Base-by-base conservation (phyloP, 1,140 invertebrate species). In the Drosophila mauritiana region DNA sequence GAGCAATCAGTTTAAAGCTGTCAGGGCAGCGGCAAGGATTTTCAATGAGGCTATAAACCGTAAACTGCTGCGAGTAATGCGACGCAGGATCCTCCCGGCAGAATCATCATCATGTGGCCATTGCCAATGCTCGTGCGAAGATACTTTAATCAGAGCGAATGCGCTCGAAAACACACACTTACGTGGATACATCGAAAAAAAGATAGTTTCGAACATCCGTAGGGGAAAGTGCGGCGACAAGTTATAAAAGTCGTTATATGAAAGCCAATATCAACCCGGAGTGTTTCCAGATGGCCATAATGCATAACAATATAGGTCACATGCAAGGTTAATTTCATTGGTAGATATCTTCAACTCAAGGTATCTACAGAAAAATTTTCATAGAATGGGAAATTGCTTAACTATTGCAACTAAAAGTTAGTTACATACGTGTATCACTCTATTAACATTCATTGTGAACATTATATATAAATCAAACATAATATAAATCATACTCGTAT, bases 1-100 rank as follows among this genome's bases (percentile, higher is more conserved):
- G 67, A 72, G 83, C 82, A 83, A 83, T 88, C 84, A 84, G 84
- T 89, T 88, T 88, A 88, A 88, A 88, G 83, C 80, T 88, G 84
- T 89, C 83, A 78, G 55, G 75, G 65, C 58, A 78, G 59, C 57
- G 40, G 56, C 53, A 57, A 65, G 67, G 73, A 88, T 83, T 79
- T 78, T 79, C 83, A 76, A 82, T 82, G 76, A 54, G 69, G 63
- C 63, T 45, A 80, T 89, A 89, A 89, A 83, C 67, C 62, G 61
- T 64, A 76, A 83, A 84, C 63, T 73, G 79, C 82, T 63, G 46
- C 49, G 45, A 64, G 51, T 79, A 70, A 80, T 75, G 72, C 43
- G 53, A 54, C 59, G 62, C 58, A 64, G 70, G 70, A 73, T 42
- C 53, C 49, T 61, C 39, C 36, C 53, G 42, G 58, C 65, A 63